A percentile compares a stretch with the other conserved stretches of the same genome.
Conservation (phyloP, 2,888 invertebrate species). For the Catotricha subobsoleta region DNA sequence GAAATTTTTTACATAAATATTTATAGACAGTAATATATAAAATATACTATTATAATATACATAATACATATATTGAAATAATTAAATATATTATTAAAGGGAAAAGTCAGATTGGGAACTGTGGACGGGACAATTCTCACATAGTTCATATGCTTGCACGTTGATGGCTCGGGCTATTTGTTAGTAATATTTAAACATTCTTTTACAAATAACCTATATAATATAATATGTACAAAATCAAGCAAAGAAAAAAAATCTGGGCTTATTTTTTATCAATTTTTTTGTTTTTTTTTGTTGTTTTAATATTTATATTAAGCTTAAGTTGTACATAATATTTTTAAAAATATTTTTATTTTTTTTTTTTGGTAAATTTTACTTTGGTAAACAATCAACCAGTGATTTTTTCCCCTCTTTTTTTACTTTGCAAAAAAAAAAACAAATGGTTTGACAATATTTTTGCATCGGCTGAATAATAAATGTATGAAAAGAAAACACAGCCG, state of each 20-base stretch:
- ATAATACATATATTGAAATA: too few species aligned
- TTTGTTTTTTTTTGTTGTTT: slow-evolving; percentile 30
- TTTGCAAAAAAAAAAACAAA: slow-evolving; percentile 1
- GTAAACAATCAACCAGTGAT: neutral
- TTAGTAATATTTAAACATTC: slow-evolving; percentile 9
- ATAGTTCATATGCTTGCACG: slow-evolving; percentile 28
- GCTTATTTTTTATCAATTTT: slow-evolving; percentile 23
- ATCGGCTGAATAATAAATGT: neutral
- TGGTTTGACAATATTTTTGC: neutral
- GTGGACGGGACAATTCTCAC: slow-evolving; percentile 60
- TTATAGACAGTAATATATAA: too few species aligned
- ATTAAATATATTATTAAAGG: too few species aligned
- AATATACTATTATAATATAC: too few species aligned
- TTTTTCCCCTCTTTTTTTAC: neutral
- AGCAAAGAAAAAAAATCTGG: too few species aligned
- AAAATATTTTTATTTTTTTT: neutral
- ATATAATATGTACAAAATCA: too few species aligned
- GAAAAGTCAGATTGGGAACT: slow-evolving; percentile 67
- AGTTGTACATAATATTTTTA: slow-evolving; percentile 16
- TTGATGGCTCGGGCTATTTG: slow-evolving; percentile 14
- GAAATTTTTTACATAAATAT: too few species aligned
- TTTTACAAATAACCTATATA: slow-evolving; percentile 3
- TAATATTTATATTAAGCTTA: slow-evolving; percentile 24
- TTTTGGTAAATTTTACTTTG: neutral
- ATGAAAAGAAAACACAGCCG: neutral